phyloP scores from a whole-genome alignment of 2,888 invertebrate genomes.

The Philopedon plagiatum region DNA sequence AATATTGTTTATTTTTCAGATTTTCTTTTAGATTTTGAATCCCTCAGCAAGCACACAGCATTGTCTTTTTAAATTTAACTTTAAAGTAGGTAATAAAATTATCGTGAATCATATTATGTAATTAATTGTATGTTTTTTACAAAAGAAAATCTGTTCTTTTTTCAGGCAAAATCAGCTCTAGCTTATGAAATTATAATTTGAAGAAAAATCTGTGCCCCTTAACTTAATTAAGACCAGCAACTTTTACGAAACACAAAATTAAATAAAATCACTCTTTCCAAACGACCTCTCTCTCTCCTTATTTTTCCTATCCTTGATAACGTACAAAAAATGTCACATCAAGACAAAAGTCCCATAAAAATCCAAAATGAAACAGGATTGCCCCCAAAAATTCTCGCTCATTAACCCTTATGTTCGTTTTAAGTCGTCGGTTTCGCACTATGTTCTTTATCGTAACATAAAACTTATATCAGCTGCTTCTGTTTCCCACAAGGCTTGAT shows the following conservation, averaged over 20 bases:
- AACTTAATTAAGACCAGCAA: not conserved
- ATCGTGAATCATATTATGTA: too few relatives aligned
- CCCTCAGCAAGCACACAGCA: too few relatives aligned
- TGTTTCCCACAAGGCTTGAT: constrained; percentile 36
- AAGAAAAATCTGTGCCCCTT: not conserved
- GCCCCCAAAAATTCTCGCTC: constrained; percentile 38
- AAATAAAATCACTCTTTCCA: not conserved
- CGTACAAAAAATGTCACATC: constrained; percentile 10
- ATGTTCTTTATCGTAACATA: constrained; percentile 48
- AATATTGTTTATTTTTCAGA: too few relatives aligned
- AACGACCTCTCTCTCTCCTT: not conserved
- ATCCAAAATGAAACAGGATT: constrained; percentile 18
- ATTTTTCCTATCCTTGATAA: constrained; percentile 3
- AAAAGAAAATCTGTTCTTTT: too few relatives aligned
- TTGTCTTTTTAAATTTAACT: too few relatives aligned
- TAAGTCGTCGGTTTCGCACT: constrained; percentile 43
- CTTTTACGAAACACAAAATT: not conserved
- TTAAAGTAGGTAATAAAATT: too few relatives aligned
- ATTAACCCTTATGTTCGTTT: constrained; percentile 47
- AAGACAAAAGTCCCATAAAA: constrained; percentile 12
- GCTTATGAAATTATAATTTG: too few relatives aligned
- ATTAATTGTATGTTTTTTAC: too few relatives aligned
- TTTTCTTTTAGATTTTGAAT: too few relatives aligned
- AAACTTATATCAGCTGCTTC: constrained; percentile 49
- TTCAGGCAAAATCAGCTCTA: too few relatives aligned